These are phyloP conservation scores for Octonoba sinensis DNA, from an alignment of 2,888 invertebrate genomes.

Conservation along the genomic window DNA sequence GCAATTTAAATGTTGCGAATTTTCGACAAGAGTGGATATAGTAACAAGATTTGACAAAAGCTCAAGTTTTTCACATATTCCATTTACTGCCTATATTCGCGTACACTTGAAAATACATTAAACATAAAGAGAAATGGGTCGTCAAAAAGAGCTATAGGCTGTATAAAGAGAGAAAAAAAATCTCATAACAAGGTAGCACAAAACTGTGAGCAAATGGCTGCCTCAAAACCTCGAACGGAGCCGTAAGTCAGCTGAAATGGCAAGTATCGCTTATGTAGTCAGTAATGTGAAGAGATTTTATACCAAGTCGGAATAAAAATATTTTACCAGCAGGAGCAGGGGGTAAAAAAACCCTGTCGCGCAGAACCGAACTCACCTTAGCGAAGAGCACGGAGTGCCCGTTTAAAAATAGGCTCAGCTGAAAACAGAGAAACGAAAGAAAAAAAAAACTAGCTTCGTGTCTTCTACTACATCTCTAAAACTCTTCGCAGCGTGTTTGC, in stretches of 20 bases:
- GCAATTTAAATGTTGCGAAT: no score
- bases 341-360: conserved; percentile 9
- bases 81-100: no score
- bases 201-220: no score
- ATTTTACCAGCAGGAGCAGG: conserved; percentile 1
- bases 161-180: no score
- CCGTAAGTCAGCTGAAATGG: not conserved
- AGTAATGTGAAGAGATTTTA: conserved; percentile 14
- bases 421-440: not conserved
- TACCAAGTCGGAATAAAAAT: conserved; percentile 11
- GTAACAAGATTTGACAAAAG: no score
- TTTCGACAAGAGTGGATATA: no score
- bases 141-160: no score
- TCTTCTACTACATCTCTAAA: not conserved
- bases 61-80: no score
- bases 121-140: no score
- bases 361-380: conserved; percentile 12
- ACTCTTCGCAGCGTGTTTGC: not conserved
- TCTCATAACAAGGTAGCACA: no score
- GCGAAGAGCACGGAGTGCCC: conserved; percentile 12
- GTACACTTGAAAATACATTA: no score
- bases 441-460: conserved; percentile 4
- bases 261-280: conserved; percentile 1
- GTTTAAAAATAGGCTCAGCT: conserved; percentile 21
- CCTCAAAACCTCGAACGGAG: no score